These are phyloP conservation scores for Reticulitermes speratus DNA, from an alignment of 1,140 invertebrate genomes.

Conservation along the genomic window DNA sequence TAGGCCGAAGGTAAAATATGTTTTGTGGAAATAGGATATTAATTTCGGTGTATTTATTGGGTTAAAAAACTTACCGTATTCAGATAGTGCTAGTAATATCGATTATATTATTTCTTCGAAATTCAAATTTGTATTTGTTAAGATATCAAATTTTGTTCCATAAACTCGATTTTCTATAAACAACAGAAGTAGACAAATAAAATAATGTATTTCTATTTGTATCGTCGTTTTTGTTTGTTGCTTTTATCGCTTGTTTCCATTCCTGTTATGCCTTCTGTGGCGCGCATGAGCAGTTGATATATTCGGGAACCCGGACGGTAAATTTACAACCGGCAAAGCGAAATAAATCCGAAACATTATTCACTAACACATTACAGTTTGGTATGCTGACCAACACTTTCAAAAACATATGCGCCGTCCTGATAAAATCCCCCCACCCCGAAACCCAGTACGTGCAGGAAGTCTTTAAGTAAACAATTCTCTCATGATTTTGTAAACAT, in stretches of 20 bases:
- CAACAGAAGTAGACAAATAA: neutral
- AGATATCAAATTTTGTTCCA: neutral
- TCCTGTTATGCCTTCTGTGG: neutral
- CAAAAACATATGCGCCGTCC: neutral
- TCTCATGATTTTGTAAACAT: no score
- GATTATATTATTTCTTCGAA: no score
- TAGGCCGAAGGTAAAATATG: no score
- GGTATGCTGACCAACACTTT: neutral
- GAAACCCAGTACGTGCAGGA: neutral
- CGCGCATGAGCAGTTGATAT: neutral
- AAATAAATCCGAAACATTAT: neutral
- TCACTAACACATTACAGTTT: neutral
- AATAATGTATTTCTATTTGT: neutral
- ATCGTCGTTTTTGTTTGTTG: neutral
- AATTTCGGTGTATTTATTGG: no score
- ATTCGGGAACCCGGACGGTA: neutral
- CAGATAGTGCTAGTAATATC: no score
- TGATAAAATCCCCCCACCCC: neutral
- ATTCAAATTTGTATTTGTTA: neutral
- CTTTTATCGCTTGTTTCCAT: neutral
- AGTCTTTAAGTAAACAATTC: neutral
- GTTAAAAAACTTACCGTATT: no score
- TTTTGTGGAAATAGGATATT: no score
- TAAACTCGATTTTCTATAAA: neutral
- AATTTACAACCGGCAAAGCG: slow-evolving; percentile 11